Evolutionary conservation across 2,113 vertebrate genomes (phyloP).

Genomic region (Lutjanus erythropterus): DNA sequence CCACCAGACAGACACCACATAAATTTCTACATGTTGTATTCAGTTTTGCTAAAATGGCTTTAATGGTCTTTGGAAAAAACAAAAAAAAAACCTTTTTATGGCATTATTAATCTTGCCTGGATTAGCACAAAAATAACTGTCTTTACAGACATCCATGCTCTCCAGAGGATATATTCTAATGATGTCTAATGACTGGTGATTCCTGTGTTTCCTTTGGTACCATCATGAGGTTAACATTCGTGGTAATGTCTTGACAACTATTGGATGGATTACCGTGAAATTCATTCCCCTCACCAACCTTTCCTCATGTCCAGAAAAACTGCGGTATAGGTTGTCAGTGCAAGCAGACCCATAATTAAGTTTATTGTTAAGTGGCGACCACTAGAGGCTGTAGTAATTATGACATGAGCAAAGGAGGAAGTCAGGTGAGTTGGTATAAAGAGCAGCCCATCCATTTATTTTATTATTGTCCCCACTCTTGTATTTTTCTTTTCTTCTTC

Average conservation of each 20-base stretch:
- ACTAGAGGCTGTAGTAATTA: too few relatives aligned
- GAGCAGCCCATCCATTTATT: too few relatives aligned
- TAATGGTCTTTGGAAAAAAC: background rate
- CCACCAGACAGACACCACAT: background rate
- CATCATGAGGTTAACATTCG: background rate
- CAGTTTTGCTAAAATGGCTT: background rate
- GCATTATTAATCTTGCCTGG: background rate
- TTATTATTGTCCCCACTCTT: too few relatives aligned
- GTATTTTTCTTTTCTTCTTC: too few relatives aligned
- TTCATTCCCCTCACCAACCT: too few relatives aligned
- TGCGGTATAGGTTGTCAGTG: too few relatives aligned
- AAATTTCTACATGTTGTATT: background rate
- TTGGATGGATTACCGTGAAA: background rate
- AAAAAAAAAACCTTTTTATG: background rate
- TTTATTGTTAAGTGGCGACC: too few relatives aligned
- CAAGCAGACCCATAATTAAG: too few relatives aligned
- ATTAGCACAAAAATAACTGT: background rate
- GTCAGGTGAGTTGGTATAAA: too few relatives aligned
- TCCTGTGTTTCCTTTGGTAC: background rate
- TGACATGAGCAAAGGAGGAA: too few relatives aligned
- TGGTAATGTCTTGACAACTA: background rate
- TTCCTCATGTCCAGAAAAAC: too few relatives aligned
- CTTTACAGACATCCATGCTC: background rate
- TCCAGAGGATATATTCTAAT: background rate
- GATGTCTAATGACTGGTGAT: background rate